Conservation (phyloP, 35 echinoderm and acorn worm species). For the Heliocidaris tuberculata region DNA sequence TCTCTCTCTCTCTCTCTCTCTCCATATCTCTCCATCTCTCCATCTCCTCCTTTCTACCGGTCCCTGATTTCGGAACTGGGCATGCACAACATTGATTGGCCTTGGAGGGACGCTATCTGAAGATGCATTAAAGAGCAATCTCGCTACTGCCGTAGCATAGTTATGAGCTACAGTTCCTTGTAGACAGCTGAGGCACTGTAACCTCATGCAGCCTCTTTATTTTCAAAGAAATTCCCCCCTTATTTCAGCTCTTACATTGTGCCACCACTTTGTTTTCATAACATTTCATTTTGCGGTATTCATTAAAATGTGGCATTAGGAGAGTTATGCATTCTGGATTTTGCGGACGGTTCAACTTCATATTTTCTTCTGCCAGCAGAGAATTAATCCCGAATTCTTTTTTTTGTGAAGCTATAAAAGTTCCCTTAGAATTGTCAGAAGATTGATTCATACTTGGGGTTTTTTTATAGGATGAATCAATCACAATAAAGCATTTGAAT, state of each 20-base stretch:
- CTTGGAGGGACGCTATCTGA: slow-evolving; percentile 29
- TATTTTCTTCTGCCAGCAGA: neutral
- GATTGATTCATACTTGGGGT: neutral
- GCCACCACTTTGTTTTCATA: neutral
- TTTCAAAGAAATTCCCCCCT: neutral
- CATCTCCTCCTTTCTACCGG: neutral
- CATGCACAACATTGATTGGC: slow-evolving; percentile 32
- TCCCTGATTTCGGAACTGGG: neutral
- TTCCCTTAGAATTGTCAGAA: neutral
- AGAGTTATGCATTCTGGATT: neutral
- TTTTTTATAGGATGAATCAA: neutral
- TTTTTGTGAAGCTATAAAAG: neutral
- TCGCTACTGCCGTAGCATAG: neutral
- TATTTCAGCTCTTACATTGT: neutral
- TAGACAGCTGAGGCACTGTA: neutral
- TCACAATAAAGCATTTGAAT: neutral
- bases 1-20: neutral
- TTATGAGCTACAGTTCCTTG: neutral
- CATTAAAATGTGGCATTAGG: neutral
- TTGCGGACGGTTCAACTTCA: neutral
- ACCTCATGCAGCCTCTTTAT: neutral
- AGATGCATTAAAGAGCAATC: slow-evolving; percentile 39
- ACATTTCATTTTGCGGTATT: neutral
- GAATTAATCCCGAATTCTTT: neutral
- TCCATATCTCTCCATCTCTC: neutral